Conservation (phyloP, 2,888 invertebrate species). For the Campoletis raptor region DNA sequence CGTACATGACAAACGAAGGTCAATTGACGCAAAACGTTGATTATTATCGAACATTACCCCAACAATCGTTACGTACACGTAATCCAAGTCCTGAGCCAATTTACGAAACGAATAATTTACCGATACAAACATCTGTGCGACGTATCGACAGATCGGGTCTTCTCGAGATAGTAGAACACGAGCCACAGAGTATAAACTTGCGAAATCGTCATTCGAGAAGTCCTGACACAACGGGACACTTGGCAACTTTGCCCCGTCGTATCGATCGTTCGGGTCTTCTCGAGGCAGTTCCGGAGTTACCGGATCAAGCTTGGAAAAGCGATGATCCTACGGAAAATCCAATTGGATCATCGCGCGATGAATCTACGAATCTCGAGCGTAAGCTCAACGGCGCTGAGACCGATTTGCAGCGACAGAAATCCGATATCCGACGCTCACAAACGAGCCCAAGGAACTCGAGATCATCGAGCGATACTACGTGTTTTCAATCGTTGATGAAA, state of each 20-base stretch:
- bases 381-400: slow-evolving; percentile 75
- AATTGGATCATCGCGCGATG: slow-evolving; percentile 8
- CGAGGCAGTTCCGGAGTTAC: slow-evolving; percentile 81
- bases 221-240: slow-evolving; percentile 70
- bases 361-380: slow-evolving; percentile 71
- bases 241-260: slow-evolving; percentile 74
- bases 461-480: slow-evolving; percentile 63
- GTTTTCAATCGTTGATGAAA: slow-evolving; percentile 27
- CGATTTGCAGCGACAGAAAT: slow-evolving; percentile 54
- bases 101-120: slow-evolving; percentile 66
- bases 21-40: slow-evolving; percentile 58
- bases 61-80: slow-evolving; percentile 39
- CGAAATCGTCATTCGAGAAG: slow-evolving; percentile 65
- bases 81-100: slow-evolving; percentile 61
- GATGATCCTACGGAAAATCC: slow-evolving; percentile 40
- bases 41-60: slow-evolving; percentile 74
- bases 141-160: slow-evolving; percentile 82
- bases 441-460: slow-evolving; percentile 41
- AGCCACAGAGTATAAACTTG: slow-evolving; percentile 65
- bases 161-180: slow-evolving; percentile 77
- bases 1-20: slow-evolving; percentile 56
- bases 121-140: slow-evolving; percentile 75
- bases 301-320: slow-evolving; percentile 72
- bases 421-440: slow-evolving; percentile 30
- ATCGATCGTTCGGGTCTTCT: slow-evolving; percentile 79